Percentiles rank a stretch among this genome's conserved stretches.
phyloP scores from a whole-genome alignment of 2,888 invertebrate species.

The Leptinotarsa juncta region DNA sequence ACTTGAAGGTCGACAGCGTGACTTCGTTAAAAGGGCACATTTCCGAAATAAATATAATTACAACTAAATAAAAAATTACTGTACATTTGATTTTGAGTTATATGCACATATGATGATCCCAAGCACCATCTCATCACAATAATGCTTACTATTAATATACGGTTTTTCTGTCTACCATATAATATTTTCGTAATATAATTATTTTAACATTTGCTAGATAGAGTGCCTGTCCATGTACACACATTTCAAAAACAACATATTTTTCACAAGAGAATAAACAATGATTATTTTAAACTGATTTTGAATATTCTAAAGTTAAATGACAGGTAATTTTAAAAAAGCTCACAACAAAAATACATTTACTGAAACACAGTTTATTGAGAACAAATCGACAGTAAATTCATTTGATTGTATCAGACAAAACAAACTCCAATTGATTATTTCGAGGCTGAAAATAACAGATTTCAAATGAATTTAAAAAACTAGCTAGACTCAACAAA shows the following conservation, averaged over 20 bases:
- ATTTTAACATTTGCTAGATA: slow-evolving; percentile 61
- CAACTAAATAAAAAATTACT: slow-evolving; percentile 36
- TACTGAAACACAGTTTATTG: background rate
- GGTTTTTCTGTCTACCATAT: slow-evolving; percentile 62
- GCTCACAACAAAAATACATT: too few relatives aligned
- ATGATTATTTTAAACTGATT: background rate
- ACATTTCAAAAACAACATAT: slow-evolving; percentile 35
- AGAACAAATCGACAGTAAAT: background rate
- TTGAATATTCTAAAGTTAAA: background rate
- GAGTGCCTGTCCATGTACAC: slow-evolving; percentile 52
- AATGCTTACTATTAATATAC: slow-evolving; percentile 63
- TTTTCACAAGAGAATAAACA: slow-evolving; percentile 14
- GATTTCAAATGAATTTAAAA: background rate
- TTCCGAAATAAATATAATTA: slow-evolving; percentile 32
- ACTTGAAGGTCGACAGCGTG: slow-evolving; percentile 13
- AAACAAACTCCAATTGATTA: background rate
- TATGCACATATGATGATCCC: slow-evolving; percentile 62
- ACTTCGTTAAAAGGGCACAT: slow-evolving; percentile 13
- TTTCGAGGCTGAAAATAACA: background rate
- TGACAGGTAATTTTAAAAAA: too few relatives aligned
- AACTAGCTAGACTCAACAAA: slow-evolving; percentile 36
- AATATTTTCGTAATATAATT: slow-evolving; percentile 61
- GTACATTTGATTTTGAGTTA: slow-evolving; percentile 43
- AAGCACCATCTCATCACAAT: slow-evolving; percentile 65
- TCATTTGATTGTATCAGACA: background rate